Percentiles rank a stretch among this genome's conserved stretches.
phyloP scores from a whole-genome alignment of 30 jellyfish, hydroid and myxozoan species.

The Aurelia sp. region DNA sequence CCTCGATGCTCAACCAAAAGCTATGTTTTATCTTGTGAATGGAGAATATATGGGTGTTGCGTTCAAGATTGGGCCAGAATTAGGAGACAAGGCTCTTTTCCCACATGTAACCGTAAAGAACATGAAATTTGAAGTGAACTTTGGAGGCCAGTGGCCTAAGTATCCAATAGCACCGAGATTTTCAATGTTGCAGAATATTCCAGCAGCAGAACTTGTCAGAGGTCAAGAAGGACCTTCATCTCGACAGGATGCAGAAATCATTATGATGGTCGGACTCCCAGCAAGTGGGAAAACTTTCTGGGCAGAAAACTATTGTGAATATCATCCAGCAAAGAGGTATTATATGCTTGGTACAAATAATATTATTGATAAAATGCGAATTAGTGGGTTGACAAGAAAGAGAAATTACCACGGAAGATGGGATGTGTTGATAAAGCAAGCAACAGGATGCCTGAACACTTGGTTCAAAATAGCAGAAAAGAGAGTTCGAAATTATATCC shows the following conservation, averaged over 20 bases:
- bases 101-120: constrained; percentile 92
- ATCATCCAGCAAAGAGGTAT: constrained; percentile 83
- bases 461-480: constrained; percentile 87
- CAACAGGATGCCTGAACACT: constrained; percentile 82
- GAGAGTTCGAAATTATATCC: constrained; percentile 84
- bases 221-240: constrained; percentile 87
- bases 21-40: constrained; percentile 79
- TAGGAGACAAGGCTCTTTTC: constrained; percentile 69
- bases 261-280: constrained; percentile 99
- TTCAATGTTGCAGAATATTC: constrained; percentile 72
- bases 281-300: constrained; percentile 95
- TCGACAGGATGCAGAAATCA: constrained; percentile 90
- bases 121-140: constrained; percentile 85
- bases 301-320: constrained; percentile 88
- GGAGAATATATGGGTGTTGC: constrained; percentile 98
- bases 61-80: constrained; percentile 81
- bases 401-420: constrained; percentile 98
- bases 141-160: constrained; percentile 84
- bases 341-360: constrained; percentile 93
- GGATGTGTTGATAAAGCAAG: constrained; percentile 96
- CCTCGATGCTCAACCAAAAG: constrained; percentile 87
- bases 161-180: constrained; percentile 90
- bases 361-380: constrained; percentile 91
- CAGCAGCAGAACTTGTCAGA: constrained; percentile 45
- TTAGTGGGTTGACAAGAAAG: constrained; percentile 78